phyloP scores from a whole-genome alignment of 2,113 vertebrate genomes.

The Fulica atra region DNA sequence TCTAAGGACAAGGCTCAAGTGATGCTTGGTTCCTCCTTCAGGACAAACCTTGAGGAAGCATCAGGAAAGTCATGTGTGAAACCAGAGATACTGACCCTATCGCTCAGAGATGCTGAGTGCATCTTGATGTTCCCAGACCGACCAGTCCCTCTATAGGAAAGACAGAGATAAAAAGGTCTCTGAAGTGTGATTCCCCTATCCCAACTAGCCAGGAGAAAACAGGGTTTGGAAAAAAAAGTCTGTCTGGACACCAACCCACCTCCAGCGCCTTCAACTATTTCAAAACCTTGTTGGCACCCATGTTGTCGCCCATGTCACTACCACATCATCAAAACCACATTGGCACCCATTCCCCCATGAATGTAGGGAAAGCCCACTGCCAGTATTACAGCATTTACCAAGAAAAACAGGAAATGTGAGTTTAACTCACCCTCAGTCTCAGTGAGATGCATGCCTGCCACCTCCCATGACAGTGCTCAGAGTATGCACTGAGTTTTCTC shows the following conservation, averaged over 20 bases:
- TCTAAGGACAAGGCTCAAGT: not conserved
- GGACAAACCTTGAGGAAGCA: not conserved
- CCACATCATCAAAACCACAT: too few species aligned
- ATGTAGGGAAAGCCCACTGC: fast-evolving
- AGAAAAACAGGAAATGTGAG: not conserved
- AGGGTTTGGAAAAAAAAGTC: fast-evolving
- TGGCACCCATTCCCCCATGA: not conserved
- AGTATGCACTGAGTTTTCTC: not conserved
- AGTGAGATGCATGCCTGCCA: fast-evolving
- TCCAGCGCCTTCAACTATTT: not conserved
- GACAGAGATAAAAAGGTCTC: not conserved
- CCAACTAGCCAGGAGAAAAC: not conserved
- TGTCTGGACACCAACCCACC: not conserved
- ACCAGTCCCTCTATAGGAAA: not conserved
- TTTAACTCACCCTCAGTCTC: not conserved
- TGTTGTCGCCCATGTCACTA: too few species aligned
- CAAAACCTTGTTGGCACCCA: not conserved
- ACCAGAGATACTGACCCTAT: not conserved
- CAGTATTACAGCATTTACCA: not conserved
- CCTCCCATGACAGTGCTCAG: not conserved
- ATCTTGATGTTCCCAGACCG: fast-evolving
- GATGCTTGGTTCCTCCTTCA: not conserved
- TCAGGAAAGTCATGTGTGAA: fast-evolving
- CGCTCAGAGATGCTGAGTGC: not conserved
- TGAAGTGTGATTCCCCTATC: fast-evolving